Conservation (phyloP, 2,113 vertebrate genomes). For the Brachionichthys hirsutus region DNA sequence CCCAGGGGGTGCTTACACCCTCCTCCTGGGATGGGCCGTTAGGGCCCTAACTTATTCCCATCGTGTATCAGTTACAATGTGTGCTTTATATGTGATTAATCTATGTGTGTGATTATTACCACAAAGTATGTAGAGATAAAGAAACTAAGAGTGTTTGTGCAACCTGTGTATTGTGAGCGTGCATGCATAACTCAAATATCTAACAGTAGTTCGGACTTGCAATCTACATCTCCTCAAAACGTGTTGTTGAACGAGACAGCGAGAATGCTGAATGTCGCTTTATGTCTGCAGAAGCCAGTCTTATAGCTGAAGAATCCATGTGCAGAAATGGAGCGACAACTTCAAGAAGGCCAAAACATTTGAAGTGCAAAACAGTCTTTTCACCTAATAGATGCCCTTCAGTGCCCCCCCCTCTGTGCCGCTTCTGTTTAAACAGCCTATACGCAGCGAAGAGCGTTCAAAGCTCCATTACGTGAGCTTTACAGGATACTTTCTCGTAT, state of each 20-base stretch:
- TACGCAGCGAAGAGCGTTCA: conserved; percentile 20
- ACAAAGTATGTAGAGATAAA: too few relatives aligned
- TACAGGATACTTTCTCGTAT: conserved; percentile 17
- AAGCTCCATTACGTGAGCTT: conserved; percentile 18
- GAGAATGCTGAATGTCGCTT: not conserved
- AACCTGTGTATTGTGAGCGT: too few relatives aligned
- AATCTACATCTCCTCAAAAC: not conserved
- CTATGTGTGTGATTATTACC: too few relatives aligned
- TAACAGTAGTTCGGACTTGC: not conserved
- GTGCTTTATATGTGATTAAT: too few relatives aligned
- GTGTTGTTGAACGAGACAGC: not conserved
- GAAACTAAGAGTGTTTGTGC: too few relatives aligned
- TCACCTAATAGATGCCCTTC: conserved; percentile 15
- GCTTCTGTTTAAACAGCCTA: conserved; percentile 20
- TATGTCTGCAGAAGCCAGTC: not conserved
- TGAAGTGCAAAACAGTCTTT: too few relatives aligned
- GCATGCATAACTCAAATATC: too few relatives aligned
- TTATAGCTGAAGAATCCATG: not conserved
- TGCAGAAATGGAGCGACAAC: conserved; percentile 1
- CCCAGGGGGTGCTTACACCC: too few relatives aligned
- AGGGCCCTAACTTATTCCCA: too few relatives aligned
- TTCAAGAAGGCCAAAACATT: not conserved
- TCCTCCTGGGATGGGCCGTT: too few relatives aligned
- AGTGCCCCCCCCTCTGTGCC: conserved; percentile 6
- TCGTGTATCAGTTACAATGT: too few relatives aligned